These are phyloP conservation scores for Progne subis DNA, from an alignment of 2,113 vertebrate species.

Conservation along the genomic window DNA sequence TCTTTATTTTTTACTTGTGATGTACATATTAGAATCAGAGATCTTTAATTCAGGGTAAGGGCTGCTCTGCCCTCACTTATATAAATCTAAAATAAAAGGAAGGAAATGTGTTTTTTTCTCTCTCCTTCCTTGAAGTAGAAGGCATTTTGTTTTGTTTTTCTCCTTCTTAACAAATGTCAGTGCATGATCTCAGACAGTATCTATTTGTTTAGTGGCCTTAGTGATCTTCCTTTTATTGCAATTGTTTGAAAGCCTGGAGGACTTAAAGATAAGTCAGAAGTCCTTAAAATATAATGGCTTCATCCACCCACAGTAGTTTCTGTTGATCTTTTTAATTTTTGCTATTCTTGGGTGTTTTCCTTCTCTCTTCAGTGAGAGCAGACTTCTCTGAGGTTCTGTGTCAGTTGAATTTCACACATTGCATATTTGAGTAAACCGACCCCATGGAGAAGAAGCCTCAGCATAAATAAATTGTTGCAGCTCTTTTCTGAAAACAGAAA, in stretches of 20 bases:
- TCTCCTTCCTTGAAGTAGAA: neutral
- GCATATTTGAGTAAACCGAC: conserved; percentile 35
- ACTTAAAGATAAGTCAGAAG: neutral
- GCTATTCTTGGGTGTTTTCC: neutral
- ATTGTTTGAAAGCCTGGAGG: neutral
- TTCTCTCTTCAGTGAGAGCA: conserved; percentile 21
- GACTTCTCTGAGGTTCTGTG: conserved; percentile 33
- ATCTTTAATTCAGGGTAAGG: neutral
- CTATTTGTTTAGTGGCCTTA: neutral
- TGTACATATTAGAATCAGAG: neutral
- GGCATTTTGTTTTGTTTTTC: neutral
- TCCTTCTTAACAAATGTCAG: neutral
- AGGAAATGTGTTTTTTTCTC: neutral
- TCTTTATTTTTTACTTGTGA: neutral
- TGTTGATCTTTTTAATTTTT: conserved; percentile 13
- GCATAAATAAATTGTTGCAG: conserved; percentile 1
- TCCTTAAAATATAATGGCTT: neutral
- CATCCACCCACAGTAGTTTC: neutral
- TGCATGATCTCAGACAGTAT: neutral
- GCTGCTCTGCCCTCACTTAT: neutral
- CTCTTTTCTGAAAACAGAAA: neutral
- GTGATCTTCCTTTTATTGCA: neutral
- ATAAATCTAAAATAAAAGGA: neutral
- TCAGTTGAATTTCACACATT: conserved; percentile 63
- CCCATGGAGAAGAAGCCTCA: neutral